A percentile compares a stretch with the other conserved stretches of the same genome.
These are phyloP conservation scores for Nipponia nippon DNA, from an alignment of 2,113 vertebrate species.

Conservation along the genomic window DNA sequence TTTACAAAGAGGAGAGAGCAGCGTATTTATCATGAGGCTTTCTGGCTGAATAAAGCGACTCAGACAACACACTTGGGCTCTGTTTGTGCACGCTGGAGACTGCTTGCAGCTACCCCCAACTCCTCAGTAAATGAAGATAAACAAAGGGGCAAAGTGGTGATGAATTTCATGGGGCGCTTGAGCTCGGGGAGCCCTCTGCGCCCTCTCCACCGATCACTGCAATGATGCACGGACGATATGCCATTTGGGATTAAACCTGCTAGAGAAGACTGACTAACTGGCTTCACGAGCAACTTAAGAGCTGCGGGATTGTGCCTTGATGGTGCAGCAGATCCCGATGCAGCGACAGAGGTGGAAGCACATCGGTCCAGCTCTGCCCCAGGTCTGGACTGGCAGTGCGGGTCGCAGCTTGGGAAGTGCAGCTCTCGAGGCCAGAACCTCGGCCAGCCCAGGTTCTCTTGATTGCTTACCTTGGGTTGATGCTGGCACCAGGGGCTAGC, in stretches of 20 bases:
- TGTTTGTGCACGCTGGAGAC: neutral
- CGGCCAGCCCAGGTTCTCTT: neutral
- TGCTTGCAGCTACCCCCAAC: neutral
- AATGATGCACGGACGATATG: fast-evolving
- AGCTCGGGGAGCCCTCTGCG: neutral
- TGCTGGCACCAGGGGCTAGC: neutral
- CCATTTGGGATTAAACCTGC: neutral
- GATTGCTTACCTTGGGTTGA: neutral
- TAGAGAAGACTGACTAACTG: neutral
- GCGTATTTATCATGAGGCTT: neutral
- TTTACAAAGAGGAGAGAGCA: too few species aligned
- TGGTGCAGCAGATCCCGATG: neutral
- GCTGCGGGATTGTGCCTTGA: neutral
- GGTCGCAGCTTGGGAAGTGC: neutral
- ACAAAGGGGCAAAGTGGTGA: neutral
- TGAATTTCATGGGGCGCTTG: too few species aligned
- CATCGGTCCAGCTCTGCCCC: neutral
- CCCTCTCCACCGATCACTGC: neutral
- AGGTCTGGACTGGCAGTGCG: neutral
- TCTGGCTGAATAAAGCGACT: neutral
- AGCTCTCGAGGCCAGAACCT: neutral
- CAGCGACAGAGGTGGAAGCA: neutral
- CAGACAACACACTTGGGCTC: neutral
- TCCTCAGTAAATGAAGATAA: neutral
- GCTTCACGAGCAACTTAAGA: neutral